phyloP scores from a whole-genome alignment of 2,113 vertebrate species.

The Tragelaphus imberbis region DNA sequence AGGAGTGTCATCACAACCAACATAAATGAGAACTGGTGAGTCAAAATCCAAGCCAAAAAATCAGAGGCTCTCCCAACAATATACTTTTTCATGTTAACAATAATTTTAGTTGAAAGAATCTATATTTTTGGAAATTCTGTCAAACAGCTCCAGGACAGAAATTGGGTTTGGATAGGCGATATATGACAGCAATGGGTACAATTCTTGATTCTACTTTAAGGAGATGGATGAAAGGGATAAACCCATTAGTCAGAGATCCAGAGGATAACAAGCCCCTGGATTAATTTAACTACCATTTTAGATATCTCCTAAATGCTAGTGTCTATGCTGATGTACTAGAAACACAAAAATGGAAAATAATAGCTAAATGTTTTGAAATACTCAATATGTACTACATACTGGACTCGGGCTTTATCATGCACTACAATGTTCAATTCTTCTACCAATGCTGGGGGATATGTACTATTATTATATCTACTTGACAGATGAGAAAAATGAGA shows the following conservation, averaged over 20 bases:
- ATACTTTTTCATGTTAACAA: not conserved
- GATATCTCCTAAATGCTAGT: not conserved
- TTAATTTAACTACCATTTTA: not conserved
- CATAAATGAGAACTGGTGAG: not conserved
- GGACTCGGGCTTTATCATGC: not conserved
- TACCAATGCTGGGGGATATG: not conserved
- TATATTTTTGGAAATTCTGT: constrained; percentile 21
- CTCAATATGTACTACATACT: not conserved
- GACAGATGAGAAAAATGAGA: not conserved
- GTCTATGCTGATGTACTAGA: not conserved
- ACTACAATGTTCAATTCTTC: not conserved
- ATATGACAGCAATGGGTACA: not conserved
- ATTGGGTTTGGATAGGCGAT: not conserved
- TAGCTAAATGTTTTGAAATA: not conserved
- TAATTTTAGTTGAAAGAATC: not conserved
- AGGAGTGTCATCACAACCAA: not conserved
- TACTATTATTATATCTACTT: not conserved
- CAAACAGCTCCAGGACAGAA: not conserved
- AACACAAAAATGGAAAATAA: not conserved
- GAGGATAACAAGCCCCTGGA: not conserved
- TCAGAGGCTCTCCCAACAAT: not conserved
- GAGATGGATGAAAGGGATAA: not conserved
- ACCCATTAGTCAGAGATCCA: not conserved
- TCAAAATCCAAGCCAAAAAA: constrained; percentile 25
- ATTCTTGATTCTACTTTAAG: not conserved